Percentiles rank a stretch among this genome's conserved stretches.
These are phyloP conservation scores for Drosophila ezoana DNA, from an alignment of 2,888 invertebrate species.

Conservation along the genomic window DNA sequence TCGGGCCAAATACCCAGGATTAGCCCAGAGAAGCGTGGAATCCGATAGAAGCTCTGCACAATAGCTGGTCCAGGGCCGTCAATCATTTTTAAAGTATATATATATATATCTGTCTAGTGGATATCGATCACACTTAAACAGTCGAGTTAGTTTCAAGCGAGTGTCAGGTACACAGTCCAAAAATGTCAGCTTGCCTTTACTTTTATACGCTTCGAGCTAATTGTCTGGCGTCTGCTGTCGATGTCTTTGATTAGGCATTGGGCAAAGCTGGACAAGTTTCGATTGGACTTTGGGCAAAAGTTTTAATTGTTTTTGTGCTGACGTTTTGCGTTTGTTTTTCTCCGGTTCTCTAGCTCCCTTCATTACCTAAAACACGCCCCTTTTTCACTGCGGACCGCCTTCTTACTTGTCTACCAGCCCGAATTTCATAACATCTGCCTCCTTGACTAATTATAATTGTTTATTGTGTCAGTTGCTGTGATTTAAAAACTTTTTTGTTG, in stretches of 20 bases:
- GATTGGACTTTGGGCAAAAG: constrained; percentile 53
- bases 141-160: constrained; percentile 32
- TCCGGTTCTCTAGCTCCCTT: background rate
- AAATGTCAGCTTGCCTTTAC: constrained; percentile 7
- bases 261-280: constrained; percentile 18
- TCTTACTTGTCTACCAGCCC: background rate
- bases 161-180: constrained; percentile 24
- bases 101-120: background rate
- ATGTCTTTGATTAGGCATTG: background rate
- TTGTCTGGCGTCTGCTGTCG: constrained; percentile 16
- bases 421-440: constrained; percentile 26
- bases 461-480: constrained; percentile 38
- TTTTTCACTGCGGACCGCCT: background rate
- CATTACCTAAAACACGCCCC: background rate
- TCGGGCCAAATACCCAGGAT: constrained; percentile 82
- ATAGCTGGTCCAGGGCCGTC: constrained; percentile 48
- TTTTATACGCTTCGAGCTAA: constrained; percentile 55
- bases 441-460: constrained; percentile 43
- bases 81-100: constrained; percentile 16
- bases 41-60: constrained; percentile 69
- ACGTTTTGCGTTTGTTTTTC: constrained; percentile 22
- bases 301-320: constrained; percentile 66
- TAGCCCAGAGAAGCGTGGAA: constrained; percentile 73
- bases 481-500: constrained; percentile 26
- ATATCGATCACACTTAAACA: constrained; percentile 5